These are phyloP conservation scores for Trisateles emortualis DNA, from an alignment of 2,888 invertebrate genomes.

Conservation along the genomic window DNA sequence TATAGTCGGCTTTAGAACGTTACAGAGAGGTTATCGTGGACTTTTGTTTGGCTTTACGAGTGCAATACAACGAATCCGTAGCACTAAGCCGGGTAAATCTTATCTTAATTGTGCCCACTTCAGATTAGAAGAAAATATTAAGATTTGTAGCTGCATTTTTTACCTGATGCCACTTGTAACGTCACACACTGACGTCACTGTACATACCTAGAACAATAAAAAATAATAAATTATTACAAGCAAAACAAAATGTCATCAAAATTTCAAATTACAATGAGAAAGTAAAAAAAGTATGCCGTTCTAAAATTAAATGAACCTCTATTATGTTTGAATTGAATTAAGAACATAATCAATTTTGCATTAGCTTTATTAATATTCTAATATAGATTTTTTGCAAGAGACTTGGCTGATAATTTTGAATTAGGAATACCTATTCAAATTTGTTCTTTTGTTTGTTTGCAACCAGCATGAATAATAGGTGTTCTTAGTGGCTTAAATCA, in stretches of 20 bases:
- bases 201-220: slow-evolving; percentile 51
- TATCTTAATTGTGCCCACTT: slow-evolving; percentile 48
- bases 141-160: slow-evolving; percentile 6
- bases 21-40: slow-evolving; percentile 47
- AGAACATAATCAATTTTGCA: background rate
- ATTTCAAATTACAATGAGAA: slow-evolving; percentile 8
- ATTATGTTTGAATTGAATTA: background rate
- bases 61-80: slow-evolving; percentile 49
- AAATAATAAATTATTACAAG: slow-evolving; percentile 11
- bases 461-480: background rate
- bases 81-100: slow-evolving; percentile 35
- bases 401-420: slow-evolving; percentile 5
- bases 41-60: slow-evolving; percentile 46
- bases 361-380: background rate
- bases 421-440: background rate
- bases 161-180: slow-evolving; percentile 15
- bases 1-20: slow-evolving; percentile 56
- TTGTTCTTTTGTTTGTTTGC: too few relatives aligned
- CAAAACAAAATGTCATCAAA: slow-evolving; percentile 11
- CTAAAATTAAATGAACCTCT: background rate
- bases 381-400: too few relatives aligned
- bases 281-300: background rate
- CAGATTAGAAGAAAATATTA: slow-evolving; percentile 22
- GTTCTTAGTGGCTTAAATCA: too few relatives aligned
- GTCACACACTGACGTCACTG: too few relatives aligned